These are phyloP conservation scores for Forficula auricularia DNA, from an alignment of 1,140 invertebrate genomes.

Conservation along the genomic window DNA sequence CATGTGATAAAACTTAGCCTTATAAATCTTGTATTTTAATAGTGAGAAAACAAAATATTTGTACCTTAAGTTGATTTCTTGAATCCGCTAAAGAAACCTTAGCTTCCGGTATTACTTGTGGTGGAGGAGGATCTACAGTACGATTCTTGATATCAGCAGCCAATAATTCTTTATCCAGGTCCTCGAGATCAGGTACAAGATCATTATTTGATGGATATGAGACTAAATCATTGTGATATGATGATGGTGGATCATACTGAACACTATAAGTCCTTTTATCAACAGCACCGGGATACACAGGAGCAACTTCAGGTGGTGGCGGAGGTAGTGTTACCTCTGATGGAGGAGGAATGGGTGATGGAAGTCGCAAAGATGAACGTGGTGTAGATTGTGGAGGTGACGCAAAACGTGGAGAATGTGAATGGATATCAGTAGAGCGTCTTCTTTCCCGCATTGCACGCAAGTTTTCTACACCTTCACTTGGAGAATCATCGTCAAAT, in stretches of 20 bases:
- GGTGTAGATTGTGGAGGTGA: constrained; percentile 21
- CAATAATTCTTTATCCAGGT: constrained; percentile 47
- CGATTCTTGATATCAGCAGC: no score
- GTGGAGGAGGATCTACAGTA: constrained; percentile 26
- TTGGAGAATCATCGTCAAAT: constrained; percentile 61
- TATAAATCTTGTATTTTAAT: no score
- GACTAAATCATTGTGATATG: constrained; percentile 41
- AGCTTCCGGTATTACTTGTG: constrained; percentile 20
- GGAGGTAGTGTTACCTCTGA: constrained; percentile 9
- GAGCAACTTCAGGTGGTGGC: constrained; percentile 41
- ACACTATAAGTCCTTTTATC: constrained; percentile 71
- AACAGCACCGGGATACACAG: constrained; percentile 61
- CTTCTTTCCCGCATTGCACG: constrained; percentile 61
- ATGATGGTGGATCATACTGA: constrained; percentile 25
- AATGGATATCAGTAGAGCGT: constrained; percentile 52
- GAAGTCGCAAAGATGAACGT: background rate
- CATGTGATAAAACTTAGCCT: no score
- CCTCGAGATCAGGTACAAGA: constrained; percentile 28
- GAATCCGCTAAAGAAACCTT: constrained; percentile 55
- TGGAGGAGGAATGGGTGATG: constrained; percentile 5
- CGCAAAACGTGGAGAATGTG: constrained; percentile 34
- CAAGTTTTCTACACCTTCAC: constrained; percentile 52
- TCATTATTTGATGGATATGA: no score
- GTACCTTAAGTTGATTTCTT: constrained; percentile 61
- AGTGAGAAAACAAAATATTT: no score